These are phyloP conservation scores for Parnassius mnemosyne DNA, from an alignment of 2,888 invertebrate genomes.

Conservation along the genomic window DNA sequence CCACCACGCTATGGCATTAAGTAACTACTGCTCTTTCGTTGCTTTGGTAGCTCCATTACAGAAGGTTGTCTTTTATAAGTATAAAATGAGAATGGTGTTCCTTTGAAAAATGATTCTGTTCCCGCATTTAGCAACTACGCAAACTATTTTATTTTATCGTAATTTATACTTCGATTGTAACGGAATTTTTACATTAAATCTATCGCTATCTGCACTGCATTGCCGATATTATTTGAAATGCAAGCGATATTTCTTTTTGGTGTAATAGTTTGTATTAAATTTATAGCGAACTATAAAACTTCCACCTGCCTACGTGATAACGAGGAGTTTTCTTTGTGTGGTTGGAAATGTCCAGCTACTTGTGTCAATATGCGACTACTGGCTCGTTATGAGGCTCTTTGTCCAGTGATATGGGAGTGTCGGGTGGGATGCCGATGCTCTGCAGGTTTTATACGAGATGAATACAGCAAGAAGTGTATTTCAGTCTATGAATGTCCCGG, in stretches of 20 bases:
- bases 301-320: constrained; percentile 53
- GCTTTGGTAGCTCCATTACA: too few relatives aligned
- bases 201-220: background rate
- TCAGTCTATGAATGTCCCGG: constrained; percentile 61
- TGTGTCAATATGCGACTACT: constrained; percentile 61
- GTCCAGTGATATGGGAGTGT: constrained; percentile 64
- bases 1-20: too few relatives aligned
- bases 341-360: constrained; percentile 66
- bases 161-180: too few relatives aligned
- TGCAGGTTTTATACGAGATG: constrained; percentile 61
- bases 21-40: too few relatives aligned
- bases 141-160: too few relatives aligned
- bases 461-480: constrained; percentile 60
- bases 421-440: constrained; percentile 63
- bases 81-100: too few relatives aligned
- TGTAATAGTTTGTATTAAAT: constrained; percentile 8
- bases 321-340: constrained; percentile 66
- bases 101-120: too few relatives aligned
- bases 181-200: background rate
- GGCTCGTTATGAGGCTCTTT: constrained; percentile 33
- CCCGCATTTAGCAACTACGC: too few relatives aligned
- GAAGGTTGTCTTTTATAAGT: too few relatives aligned
- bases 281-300: constrained; percentile 41
- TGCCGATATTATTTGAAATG: constrained; percentile 10
- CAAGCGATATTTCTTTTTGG: constrained; percentile 11